Conservation (phyloP, 1,140 invertebrate species). For the Globodera ellingtonae region DNA sequence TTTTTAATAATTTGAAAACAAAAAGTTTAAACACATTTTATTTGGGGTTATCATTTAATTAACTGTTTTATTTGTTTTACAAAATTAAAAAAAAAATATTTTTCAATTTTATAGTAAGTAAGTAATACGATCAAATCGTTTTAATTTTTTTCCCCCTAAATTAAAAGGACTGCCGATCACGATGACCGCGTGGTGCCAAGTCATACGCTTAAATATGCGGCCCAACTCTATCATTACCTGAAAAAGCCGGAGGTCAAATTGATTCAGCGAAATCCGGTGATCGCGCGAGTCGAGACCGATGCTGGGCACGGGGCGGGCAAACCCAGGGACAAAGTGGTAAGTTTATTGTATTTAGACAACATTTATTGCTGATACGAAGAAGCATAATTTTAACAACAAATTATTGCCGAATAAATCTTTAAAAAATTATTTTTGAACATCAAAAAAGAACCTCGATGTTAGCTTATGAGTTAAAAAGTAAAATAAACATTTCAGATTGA, state of each 20-base stretch:
- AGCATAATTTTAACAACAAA: too few relatives aligned
- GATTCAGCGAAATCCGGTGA: constrained; percentile 80
- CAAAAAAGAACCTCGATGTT: too few relatives aligned
- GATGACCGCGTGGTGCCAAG: constrained; percentile 92
- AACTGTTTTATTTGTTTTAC: constrained; percentile 78
- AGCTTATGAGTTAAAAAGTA: background rate
- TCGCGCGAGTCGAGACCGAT: constrained; percentile 91
- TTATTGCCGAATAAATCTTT: too few relatives aligned
- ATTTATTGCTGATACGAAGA: too few relatives aligned
- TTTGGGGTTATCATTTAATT: constrained; percentile 71
- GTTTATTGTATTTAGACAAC: too few relatives aligned
- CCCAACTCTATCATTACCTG: constrained; percentile 81
- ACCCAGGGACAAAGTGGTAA: constrained; percentile 79
- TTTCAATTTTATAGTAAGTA: too few relatives aligned
- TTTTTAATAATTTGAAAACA: too few relatives aligned
- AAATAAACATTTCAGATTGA: constrained; percentile 17
- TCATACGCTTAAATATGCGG: constrained; percentile 91
- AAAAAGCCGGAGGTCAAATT: constrained; percentile 74
- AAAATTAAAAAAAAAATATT: constrained; percentile 62
- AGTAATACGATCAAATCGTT: too few relatives aligned
- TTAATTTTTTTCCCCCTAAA: constrained; percentile 70
- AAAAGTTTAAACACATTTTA: constrained; percentile 4
- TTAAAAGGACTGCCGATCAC: constrained; percentile 91
- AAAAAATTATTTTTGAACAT: too few relatives aligned
- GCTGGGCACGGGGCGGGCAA: constrained; percentile 93